These are phyloP conservation scores for Zaprionus bogoriensis DNA, from an alignment of 2,888 invertebrate genomes.

Conservation along the genomic window DNA sequence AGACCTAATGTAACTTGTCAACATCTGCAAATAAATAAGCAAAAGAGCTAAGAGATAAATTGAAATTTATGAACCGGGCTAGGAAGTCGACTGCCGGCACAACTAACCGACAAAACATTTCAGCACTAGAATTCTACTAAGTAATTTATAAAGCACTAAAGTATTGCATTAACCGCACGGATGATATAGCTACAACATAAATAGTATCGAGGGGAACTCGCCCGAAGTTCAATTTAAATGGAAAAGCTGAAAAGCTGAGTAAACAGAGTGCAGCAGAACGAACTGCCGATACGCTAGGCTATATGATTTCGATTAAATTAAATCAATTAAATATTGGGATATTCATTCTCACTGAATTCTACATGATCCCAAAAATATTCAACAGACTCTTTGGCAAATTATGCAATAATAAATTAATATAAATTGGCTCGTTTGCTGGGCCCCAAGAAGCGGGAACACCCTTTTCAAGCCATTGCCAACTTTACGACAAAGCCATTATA, in stretches of 20 bases:
- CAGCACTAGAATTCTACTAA: constrained; percentile 58
- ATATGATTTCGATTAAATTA: no score
- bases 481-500: constrained; percentile 19
- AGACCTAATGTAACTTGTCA: constrained; percentile 64
- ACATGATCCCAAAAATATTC: no score
- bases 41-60: constrained; percentile 56
- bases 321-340: no score
- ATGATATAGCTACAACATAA: constrained; percentile 42
- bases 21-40: constrained; percentile 63
- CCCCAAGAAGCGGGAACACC: background rate
- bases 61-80: constrained; percentile 64
- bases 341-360: no score
- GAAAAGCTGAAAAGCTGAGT: no score
- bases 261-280: background rate
- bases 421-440: background rate
- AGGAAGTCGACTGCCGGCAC: constrained; percentile 51
- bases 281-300: constrained; percentile 9
- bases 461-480: constrained; percentile 4
- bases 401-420: background rate
- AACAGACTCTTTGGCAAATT: background rate
- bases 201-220: constrained; percentile 4
- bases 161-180: constrained; percentile 42
- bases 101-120: constrained; percentile 51
- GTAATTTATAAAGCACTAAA: constrained; percentile 60
- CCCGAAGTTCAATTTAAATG: constrained; percentile 28